Evolutionary conservation across 2,888 invertebrate genomes (phyloP), one percentile per base, ranked within the genome.

Genomic region (Limnephilus marmoratus): DNA sequence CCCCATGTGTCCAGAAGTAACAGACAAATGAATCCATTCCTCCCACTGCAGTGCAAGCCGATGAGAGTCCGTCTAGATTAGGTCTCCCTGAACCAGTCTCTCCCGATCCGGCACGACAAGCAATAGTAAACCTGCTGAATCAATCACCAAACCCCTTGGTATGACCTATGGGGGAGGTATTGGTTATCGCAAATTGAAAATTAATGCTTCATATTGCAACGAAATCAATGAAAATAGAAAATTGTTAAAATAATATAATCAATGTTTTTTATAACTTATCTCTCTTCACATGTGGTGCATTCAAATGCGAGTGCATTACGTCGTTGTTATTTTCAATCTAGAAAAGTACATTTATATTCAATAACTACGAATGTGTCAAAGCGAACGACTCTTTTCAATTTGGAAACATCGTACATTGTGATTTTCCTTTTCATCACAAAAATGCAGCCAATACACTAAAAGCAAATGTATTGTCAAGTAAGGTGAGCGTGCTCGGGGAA

Each of bases 401-500:
- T 13, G 29, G 68, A 24, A 53, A 18, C 68, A 31, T 15, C 87
- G 34, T 68, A 87, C 68, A 34, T 53, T 87, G 68, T 87, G 49
- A 87, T 87, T 87, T 87, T 87, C 53, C 68, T 53, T 31, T 87
- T 31, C 87, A 34, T 68, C 24, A 86, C 45, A 24, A 68, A 68
- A 68, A 68, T 68, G 15, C 68, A 68, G 18, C 87, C 87, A 87
- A 87, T 68, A 87, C 34, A 87, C 87, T 87, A 87, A 87, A 87
- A 87, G 87, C 53, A 68, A 87, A 87, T 87, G 87, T 87, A 87
- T 87, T 87, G 87, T 87, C 68, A 87, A 87, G 68, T 15, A 15
- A 68, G 87, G 87, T 87, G 68, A 37, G 29, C 18, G 87, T 31
- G 7, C 68, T 18, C 24, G 31, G 86, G 34, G 68, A 87, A 87